A percentile compares a stretch with the other conserved stretches of the same genome.
Evolutionary conservation across 2,113 vertebrate genomes (phyloP).

Genomic region (Climacteris rufus): DNA sequence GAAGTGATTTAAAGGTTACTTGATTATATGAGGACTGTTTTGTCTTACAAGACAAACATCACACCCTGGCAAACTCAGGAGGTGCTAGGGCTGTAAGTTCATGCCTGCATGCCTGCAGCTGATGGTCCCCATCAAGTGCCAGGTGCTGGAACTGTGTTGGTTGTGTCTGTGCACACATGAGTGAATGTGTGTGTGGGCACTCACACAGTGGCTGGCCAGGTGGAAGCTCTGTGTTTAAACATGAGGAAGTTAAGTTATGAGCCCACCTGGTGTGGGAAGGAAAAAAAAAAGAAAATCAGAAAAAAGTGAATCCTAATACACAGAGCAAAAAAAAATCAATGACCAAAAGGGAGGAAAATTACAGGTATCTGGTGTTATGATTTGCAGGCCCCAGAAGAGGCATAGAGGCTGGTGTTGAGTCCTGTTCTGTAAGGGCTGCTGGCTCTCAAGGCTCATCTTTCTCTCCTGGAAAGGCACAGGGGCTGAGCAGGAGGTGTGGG

Average conservation of each 20-base stretch:
- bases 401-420: not conserved
- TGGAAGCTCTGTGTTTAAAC: not conserved
- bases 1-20: not conserved
- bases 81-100: not conserved
- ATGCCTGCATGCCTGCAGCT: not conserved
- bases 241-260: not conserved
- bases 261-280: not conserved
- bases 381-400: not conserved
- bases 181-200: fast-evolving
- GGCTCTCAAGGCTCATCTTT: not conserved
- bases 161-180: not conserved
- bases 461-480: not conserved
- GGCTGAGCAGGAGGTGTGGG: not conserved
- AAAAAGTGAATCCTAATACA: not conserved
- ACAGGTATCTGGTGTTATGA: not conserved
- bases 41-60: not conserved
- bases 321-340: not conserved
- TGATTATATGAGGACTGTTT: not conserved
- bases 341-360: not conserved
- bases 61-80: not conserved
- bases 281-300: not conserved
- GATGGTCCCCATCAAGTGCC: not conserved
- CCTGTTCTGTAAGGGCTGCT: not conserved
- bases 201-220: not conserved
- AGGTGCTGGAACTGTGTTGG: not conserved